Evolutionary conservation across 1,140 invertebrate genomes (phyloP), one percentile per base, ranked within the genome.

Genomic region (Chionoecetes opilio): DNA sequence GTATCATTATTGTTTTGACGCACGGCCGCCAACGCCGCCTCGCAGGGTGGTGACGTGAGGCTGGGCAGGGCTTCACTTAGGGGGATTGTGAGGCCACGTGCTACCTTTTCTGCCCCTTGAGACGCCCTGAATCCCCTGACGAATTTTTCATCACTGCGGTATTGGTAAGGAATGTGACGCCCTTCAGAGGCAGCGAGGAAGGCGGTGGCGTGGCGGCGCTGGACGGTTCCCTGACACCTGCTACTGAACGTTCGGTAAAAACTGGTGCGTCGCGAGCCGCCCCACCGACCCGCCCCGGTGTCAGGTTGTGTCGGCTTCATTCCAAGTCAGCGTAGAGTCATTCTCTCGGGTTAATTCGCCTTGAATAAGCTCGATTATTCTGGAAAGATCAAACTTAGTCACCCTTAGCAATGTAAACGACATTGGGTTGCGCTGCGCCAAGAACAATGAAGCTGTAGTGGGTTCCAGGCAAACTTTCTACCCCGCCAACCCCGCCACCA

Each of bases 321-420:
- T 75, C 63, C 63, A 75, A 75, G 63, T 75, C 63, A 75, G 63
- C 21, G 26, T 17, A 75, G 63, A 75, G 63, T 75, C 63, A 75
- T 75, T 75, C 63, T n/a, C 63, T 75, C 26, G 21, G n/a, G 63
- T 75, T 75, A 75, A 75, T 75, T 75, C 63, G n/a, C 21, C 63
- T 75, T 75, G 63, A 75, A 75, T n/a, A 75, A 75, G 21, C 63
- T n/a, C 63, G 21, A 75, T 75, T 75, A 75, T 75, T 75, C 63
- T 75, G 63, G 63, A 75, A 75, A 75, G 63, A 75, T 75, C 21
- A 75, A 75, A 75, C 63, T 75, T 26, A 75, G 63, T n/a, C 63
- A 75, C n/a, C 63, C 63, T 75, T n/a, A n/a, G 63, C 63, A 75
- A 75, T 75, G 63, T 75, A 75, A 75, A 75, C 63, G 63, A 75